These are phyloP conservation scores for Pocota personata DNA, from an alignment of 2,888 invertebrate genomes.

Conservation along the genomic window DNA sequence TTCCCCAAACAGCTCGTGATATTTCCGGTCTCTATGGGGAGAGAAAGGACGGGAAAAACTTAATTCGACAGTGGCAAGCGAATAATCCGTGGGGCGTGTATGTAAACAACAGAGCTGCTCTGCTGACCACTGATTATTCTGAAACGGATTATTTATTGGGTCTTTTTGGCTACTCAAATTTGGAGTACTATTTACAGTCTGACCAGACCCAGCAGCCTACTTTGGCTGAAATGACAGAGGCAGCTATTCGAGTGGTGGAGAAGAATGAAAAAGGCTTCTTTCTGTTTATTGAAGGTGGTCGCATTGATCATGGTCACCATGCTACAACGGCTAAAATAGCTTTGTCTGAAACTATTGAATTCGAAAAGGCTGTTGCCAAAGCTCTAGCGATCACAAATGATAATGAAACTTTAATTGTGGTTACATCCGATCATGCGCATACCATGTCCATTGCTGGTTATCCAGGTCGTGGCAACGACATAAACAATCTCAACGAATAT, in stretches of 20 bases:
- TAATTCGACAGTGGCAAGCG: constrained; percentile 87
- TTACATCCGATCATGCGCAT: constrained; percentile 91
- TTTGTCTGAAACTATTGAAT: constrained; percentile 90
- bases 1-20: constrained; percentile 84
- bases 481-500: constrained; percentile 83
- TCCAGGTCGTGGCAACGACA: constrained; percentile 84
- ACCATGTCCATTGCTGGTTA: constrained; percentile 90
- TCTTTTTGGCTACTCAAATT: constrained; percentile 83
- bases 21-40: constrained; percentile 83
- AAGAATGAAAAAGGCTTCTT: constrained; percentile 85
- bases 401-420: constrained; percentile 91
- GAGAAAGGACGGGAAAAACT: constrained; percentile 86
- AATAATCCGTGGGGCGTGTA: constrained; percentile 84
- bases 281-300: constrained; percentile 86
- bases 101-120: constrained; percentile 85
- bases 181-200: constrained; percentile 84
- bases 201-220: constrained; percentile 85
- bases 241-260: constrained; percentile 85
- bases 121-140: constrained; percentile 83
- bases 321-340: constrained; percentile 86
- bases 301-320: constrained; percentile 91
- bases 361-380: constrained; percentile 87
- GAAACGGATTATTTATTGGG: constrained; percentile 84
- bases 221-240: constrained; percentile 86
- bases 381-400: constrained; percentile 85